phyloP scores from a whole-genome alignment of 2,888 invertebrate genomes.

The Amiota minor region DNA sequence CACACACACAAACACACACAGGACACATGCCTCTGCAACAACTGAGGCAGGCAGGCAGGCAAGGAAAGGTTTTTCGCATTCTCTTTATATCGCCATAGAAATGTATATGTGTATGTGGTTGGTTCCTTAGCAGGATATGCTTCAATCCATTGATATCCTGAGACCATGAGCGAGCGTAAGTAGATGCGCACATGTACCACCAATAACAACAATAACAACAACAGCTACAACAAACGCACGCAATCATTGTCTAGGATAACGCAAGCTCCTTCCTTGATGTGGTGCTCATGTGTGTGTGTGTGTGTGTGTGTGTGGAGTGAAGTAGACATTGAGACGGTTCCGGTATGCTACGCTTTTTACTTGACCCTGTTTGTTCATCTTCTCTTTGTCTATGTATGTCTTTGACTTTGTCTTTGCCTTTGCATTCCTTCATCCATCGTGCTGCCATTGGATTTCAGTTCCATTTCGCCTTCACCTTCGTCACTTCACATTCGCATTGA shows the following conservation, averaged over 20 bases:
- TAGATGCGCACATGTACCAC: conserved; percentile 37
- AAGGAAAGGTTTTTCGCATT: conserved; percentile 18
- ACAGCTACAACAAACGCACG: conserved; percentile 43
- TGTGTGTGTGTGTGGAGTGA: conserved; percentile 29
- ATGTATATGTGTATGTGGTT: conserved; percentile 36
- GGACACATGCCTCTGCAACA: neutral
- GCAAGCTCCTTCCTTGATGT: conserved; percentile 25
- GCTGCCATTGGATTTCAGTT: neutral
- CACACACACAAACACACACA: conserved; percentile 17
- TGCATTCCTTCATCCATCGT: neutral
- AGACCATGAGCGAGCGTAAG: conserved; percentile 44
- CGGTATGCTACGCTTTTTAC: conserved; percentile 30
- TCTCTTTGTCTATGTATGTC: neutral
- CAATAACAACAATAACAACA: conserved; percentile 32
- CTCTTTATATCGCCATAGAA: conserved; percentile 17
- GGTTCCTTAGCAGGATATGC: conserved; percentile 31
- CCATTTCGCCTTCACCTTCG: neutral
- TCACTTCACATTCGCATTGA: conserved; percentile 58
- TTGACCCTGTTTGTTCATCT: conserved; percentile 32
- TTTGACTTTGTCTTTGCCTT: neutral
- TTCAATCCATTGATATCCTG: conserved; percentile 59
- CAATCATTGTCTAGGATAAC: conserved; percentile 38
- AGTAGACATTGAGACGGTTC: neutral
- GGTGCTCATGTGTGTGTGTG: conserved; percentile 32
- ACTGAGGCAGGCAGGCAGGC: neutral